Evolutionary conservation across 2,888 invertebrate species (phyloP), one percentile per base, ranked within the genome.

Genomic region (Flexamia atlantica): DNA sequence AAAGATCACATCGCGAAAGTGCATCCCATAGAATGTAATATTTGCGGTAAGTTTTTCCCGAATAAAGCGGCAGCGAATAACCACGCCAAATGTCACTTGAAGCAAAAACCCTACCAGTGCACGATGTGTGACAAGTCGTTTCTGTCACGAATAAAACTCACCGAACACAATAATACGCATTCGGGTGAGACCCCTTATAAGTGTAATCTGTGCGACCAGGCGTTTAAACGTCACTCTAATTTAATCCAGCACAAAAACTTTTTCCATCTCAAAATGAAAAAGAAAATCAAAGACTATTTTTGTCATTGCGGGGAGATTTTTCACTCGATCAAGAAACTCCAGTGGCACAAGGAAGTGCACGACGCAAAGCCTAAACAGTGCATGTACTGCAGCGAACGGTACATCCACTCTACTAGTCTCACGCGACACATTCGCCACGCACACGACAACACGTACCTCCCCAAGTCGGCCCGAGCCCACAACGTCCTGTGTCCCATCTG

Each of bases 281-380:
- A 93, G 85, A 95, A 94, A 88, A 91, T 92, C 25, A 94, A 93
- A 89, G 95, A 95, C 89, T 95, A 92, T 89, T 94, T 95, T 86
- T 95, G 95, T 89, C 93, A 93, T 85, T 97, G 97, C 90, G 96
- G 97, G 57, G 95, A 95, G 87, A 94, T 96, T 84, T 94, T 96
- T 90, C 96, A 95, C 88, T 95, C 97, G 81, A 95, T 95, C 89
- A 96, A 96, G 87, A 96, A 96, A 90, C 93, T 97, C 87, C 93
- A 93, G 3, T 96, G 97, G 96, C 97, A 97, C 91, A 93, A 94
- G 88, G 97, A 97, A 90, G 95, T 95, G 4, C 97, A 97, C 91
- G 96, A 95, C 85, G 92, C 93, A 36, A 94, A 94, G 89, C 97
- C 97, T 42, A 96, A 96, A 90, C 94, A 96, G 70, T 97, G 97